Evolutionary conservation across 2,113 vertebrate genomes (phyloP).

Genomic region (Coptodon bakossiorum): DNA sequence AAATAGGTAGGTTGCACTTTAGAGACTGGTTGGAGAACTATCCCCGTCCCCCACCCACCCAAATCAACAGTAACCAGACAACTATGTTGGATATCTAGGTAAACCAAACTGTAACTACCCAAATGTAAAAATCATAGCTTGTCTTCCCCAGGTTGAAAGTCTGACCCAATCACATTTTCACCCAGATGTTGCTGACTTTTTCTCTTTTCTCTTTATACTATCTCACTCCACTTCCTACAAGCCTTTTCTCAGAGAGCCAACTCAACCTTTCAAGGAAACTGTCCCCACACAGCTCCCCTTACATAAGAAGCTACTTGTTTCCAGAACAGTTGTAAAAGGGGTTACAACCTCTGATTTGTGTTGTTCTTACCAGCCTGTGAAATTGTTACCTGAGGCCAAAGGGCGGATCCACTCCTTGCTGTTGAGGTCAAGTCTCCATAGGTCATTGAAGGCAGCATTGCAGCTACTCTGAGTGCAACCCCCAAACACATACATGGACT

Average conservation of each 20-base stretch:
- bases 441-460: conserved; percentile 96
- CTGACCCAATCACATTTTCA: neutral
- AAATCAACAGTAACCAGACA: neutral
- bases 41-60: neutral
- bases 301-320: neutral
- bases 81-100: neutral
- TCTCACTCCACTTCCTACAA: neutral
- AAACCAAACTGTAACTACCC: neutral
- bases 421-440: conserved; percentile 97
- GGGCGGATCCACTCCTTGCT: conserved; percentile 99
- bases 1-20: neutral
- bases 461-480: conserved; percentile 98
- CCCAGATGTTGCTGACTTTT: neutral
- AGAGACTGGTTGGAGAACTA: neutral
- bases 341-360: neutral
- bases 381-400: conserved; percentile 86
- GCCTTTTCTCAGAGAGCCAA: neutral
- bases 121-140: neutral
- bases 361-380: neutral
- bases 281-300: neutral
- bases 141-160: neutral
- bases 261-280: neutral
- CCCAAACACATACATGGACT: conserved; percentile 99
- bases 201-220: neutral
- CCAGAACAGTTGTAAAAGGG: neutral